Conservation (phyloP, 2,797 vertebrate species). For the Pangasius macronema region DNA sequence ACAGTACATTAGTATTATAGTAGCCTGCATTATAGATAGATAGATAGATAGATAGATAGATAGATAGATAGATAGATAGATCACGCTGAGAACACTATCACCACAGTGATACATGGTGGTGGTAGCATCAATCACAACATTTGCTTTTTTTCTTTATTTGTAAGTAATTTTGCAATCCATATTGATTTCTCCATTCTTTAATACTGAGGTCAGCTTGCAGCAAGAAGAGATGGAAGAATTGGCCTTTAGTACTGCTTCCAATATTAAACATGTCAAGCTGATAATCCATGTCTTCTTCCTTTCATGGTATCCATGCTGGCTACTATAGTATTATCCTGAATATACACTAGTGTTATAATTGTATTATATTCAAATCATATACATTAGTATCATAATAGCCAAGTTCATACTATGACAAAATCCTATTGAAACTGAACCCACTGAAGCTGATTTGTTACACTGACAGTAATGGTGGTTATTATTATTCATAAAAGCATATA, state of each 20-base stretch:
- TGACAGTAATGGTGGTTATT: background rate
- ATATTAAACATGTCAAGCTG: slow-evolving; percentile 57
- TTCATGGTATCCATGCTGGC: slow-evolving; percentile 42
- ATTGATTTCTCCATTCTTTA: background rate
- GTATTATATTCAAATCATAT: background rate
- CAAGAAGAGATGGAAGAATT: slow-evolving; percentile 11
- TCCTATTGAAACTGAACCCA: no score
- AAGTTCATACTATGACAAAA: no score
- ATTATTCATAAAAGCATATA: background rate
- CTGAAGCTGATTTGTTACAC: no score
- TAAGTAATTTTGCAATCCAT: background rate
- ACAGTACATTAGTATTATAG: background rate
- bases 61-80: background rate
- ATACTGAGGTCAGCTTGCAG: slow-evolving; percentile 43
- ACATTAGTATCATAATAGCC: no score
- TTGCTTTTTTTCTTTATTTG: background rate
- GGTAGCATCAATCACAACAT: background rate
- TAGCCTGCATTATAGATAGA: background rate
- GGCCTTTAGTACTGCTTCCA: slow-evolving; percentile 37
- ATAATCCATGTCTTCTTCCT: slow-evolving; percentile 61
- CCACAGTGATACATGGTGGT: background rate
- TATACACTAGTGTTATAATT: background rate
- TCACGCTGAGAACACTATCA: background rate
- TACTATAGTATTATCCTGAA: background rate
- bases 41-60: background rate